Conservation (phyloP, 2,888 invertebrate genomes). For the Didymodactylos carnosus region DNA sequence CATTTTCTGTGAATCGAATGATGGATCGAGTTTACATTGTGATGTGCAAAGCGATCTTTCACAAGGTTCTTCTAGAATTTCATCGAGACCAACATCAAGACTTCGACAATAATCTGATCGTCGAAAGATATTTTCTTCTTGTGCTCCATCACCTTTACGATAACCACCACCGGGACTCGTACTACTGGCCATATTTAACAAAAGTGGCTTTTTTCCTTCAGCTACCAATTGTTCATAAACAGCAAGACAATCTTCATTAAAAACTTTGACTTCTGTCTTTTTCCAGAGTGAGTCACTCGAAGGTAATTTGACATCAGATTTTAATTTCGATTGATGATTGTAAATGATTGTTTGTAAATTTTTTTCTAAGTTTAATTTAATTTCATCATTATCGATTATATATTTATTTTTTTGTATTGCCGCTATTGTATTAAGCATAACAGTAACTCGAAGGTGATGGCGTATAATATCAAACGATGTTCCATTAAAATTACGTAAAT, state of each 20-base stretch:
- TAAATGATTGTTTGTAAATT: background rate
- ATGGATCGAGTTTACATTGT: background rate
- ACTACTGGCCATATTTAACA: background rate
- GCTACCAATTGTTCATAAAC: background rate
- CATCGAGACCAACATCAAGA: background rate
- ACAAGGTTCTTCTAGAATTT: too few relatives aligned
- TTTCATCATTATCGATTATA: background rate
- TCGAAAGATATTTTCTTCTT: background rate
- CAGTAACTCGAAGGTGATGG: background rate
- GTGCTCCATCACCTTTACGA: background rate
- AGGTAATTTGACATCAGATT: background rate
- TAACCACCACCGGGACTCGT: background rate
- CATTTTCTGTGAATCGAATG: background rate
- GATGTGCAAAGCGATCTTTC: too few relatives aligned
- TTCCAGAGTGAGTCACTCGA: background rate
- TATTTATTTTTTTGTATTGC: background rate
- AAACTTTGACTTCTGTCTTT: background rate
- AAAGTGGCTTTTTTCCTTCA: background rate
- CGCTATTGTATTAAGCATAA: background rate
- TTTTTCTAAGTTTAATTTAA: background rate
- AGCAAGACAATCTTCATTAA: background rate
- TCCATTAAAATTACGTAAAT: too few relatives aligned
- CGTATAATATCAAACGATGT: too few relatives aligned
- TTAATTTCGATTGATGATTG: background rate
- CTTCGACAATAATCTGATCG: background rate